These are phyloP conservation scores for Hydrolagus affinis DNA, from an alignment of 2,113 vertebrate genomes.

Conservation along the genomic window DNA sequence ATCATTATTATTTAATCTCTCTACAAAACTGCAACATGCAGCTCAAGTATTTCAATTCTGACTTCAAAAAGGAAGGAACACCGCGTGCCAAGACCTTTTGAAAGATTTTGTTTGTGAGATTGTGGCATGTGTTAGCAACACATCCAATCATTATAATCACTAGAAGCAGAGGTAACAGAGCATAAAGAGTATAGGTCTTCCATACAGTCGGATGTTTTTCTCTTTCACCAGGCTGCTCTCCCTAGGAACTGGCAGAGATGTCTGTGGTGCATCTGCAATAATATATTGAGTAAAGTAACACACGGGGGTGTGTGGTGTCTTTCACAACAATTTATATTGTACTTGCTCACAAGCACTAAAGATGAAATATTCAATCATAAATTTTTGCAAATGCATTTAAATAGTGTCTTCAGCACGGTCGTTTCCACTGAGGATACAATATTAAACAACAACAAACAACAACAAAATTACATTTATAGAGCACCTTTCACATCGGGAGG, in stretches of 20 bases:
- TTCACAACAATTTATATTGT: too few species aligned
- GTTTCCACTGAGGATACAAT: background rate
- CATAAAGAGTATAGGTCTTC: too few species aligned
- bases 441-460: too few species aligned
- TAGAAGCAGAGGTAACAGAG: too few species aligned
- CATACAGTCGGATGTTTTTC: too few species aligned
- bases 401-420: background rate
- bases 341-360: too few species aligned
- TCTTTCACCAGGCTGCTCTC: too few species aligned
- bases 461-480: background rate
- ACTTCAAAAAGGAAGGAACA: background rate
- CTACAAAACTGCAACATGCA: background rate
- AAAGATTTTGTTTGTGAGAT: background rate
- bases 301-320: too few species aligned
- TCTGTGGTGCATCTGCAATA: too few species aligned
- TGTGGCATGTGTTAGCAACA: background rate
- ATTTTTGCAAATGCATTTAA: background rate
- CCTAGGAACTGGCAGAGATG: too few species aligned
- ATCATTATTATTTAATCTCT: background rate
- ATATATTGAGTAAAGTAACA: too few species aligned
- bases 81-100: background rate
- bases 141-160: background rate
- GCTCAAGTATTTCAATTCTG: background rate
- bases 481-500: too few species aligned
- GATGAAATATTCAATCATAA: background rate